Evolutionary conservation across 2,888 invertebrate species (phyloP).

Genomic region (Orgyia antiqua): DNA sequence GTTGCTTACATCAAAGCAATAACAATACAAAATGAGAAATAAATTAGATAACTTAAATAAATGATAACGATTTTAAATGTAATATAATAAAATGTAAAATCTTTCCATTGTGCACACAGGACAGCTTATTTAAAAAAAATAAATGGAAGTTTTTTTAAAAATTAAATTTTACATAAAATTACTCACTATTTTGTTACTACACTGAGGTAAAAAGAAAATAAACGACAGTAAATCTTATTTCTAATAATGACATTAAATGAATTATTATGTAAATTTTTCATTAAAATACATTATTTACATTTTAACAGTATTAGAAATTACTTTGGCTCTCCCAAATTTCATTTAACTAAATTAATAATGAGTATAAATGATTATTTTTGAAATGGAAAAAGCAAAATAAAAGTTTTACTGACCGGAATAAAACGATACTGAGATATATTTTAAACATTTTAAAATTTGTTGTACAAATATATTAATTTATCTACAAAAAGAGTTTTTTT

Average conservation of each 20-base stretch:
- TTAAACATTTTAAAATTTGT: slow-evolving; percentile 25
- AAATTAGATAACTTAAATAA: slow-evolving; percentile 50
- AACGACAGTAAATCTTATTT: slow-evolving; percentile 46
- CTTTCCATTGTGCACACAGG: slow-evolving; percentile 50
- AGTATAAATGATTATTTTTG: slow-evolving; percentile 52
- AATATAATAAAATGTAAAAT: slow-evolving; percentile 30
- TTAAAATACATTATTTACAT: slow-evolving; percentile 64
- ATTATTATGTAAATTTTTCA: slow-evolving; percentile 41
- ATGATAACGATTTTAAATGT: slow-evolving; percentile 40
- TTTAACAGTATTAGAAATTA: slow-evolving; percentile 50
- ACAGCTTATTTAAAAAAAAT: slow-evolving; percentile 42
- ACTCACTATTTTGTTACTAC: slow-evolving; percentile 38
- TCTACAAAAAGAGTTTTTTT: slow-evolving; percentile 49
- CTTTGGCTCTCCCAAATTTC: slow-evolving; percentile 64
- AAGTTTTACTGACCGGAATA: slow-evolving; percentile 46
- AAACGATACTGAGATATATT: slow-evolving; percentile 24
- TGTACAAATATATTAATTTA: slow-evolving; percentile 56
- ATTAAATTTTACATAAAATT: slow-evolving; percentile 27
- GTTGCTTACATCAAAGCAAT: slow-evolving; percentile 27
- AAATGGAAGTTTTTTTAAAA: slow-evolving; percentile 26
- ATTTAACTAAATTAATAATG: slow-evolving; percentile 54
- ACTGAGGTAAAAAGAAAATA: slow-evolving; percentile 64
- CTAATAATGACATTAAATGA: slow-evolving; percentile 59
- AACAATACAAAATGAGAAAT: slow-evolving; percentile 50
- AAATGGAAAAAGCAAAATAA: slow-evolving; percentile 42